These are phyloP conservation scores for Drosophila meridiana DNA, from an alignment of 2,888 invertebrate genomes.

Conservation along the genomic window DNA sequence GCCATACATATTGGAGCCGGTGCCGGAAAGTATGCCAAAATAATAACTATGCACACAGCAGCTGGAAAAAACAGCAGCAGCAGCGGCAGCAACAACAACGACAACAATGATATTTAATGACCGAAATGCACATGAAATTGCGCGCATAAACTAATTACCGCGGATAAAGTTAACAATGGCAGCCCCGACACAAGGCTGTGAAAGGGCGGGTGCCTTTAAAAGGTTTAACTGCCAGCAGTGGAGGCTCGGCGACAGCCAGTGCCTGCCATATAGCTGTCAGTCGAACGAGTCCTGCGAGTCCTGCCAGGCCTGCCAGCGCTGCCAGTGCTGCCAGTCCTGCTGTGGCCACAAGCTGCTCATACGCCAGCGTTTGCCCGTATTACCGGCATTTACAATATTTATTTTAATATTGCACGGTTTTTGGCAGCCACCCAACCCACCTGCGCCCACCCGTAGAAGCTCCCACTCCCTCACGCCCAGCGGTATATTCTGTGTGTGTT, in stretches of 20 bases:
- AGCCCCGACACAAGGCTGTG: constrained; percentile 4
- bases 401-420: constrained; percentile 77
- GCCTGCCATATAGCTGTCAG: constrained; percentile 24
- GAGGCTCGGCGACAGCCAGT: constrained; percentile 22
- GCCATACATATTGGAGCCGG: constrained; percentile 51
- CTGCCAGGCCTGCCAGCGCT: constrained; percentile 4
- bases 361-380: constrained; percentile 62
- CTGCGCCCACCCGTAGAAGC: not conserved
- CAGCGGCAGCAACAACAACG: constrained; percentile 22
- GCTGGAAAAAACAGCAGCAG: constrained; percentile 27
- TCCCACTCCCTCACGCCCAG: constrained; percentile 9
- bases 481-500: constrained; percentile 64
- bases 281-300: constrained; percentile 8
- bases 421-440: constrained; percentile 49
- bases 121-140: constrained; percentile 80
- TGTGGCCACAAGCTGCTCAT: constrained; percentile 67
- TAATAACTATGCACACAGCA: constrained; percentile 64
- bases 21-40: constrained; percentile 68
- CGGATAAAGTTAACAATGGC: constrained; percentile 79
- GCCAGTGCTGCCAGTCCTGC: constrained; percentile 36
- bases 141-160: constrained; percentile 79
- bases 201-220: constrained; percentile 56
- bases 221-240: constrained; percentile 65
- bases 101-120: constrained; percentile 61
- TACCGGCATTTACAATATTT: constrained; percentile 81